Evolutionary conservation across 2,113 vertebrate species (phyloP).

Genomic region (Channa maculata): DNA sequence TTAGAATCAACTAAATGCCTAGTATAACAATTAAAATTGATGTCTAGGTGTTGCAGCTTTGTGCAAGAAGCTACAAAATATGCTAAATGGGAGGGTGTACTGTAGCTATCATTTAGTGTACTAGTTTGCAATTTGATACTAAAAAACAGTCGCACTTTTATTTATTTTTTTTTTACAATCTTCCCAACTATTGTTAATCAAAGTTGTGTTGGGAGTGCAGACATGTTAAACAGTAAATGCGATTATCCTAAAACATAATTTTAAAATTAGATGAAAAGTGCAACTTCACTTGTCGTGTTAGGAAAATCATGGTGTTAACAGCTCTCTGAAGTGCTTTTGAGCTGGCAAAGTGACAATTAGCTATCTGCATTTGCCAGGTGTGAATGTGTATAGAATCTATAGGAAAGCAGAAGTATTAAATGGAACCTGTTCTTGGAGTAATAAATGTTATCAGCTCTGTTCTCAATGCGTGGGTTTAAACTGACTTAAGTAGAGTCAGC

Average conservation of each 20-base stretch:
- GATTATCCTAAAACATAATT: no score
- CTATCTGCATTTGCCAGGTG: conserved; percentile 30
- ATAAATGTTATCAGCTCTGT: conserved; percentile 38
- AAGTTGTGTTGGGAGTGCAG: no score
- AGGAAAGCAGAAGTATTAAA: conserved; percentile 7
- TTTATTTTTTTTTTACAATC: not conserved
- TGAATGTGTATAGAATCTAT: conserved; percentile 29
- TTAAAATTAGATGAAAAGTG: not conserved
- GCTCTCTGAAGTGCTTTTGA: conserved; percentile 1
- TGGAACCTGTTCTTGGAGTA: conserved; percentile 13
- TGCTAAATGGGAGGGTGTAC: no score
- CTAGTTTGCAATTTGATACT: not conserved
- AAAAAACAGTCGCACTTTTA: not conserved
- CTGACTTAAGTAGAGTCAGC: no score
- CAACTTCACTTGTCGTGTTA: not conserved
- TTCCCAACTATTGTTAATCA: no score
- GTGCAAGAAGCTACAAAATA: not conserved
- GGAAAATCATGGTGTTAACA: conserved; percentile 1
- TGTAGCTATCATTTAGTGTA: not conserved
- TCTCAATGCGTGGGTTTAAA: not conserved
- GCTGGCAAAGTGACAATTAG: not conserved
- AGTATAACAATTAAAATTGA: no score
- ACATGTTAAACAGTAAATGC: no score
- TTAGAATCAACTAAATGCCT: no score
- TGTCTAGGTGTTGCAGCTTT: not conserved